Percentiles rank a stretch among this genome's conserved stretches.
These are phyloP conservation scores for Adrianichthys oophorus DNA, from an alignment of 2,797 vertebrate species.

Conservation along the genomic window DNA sequence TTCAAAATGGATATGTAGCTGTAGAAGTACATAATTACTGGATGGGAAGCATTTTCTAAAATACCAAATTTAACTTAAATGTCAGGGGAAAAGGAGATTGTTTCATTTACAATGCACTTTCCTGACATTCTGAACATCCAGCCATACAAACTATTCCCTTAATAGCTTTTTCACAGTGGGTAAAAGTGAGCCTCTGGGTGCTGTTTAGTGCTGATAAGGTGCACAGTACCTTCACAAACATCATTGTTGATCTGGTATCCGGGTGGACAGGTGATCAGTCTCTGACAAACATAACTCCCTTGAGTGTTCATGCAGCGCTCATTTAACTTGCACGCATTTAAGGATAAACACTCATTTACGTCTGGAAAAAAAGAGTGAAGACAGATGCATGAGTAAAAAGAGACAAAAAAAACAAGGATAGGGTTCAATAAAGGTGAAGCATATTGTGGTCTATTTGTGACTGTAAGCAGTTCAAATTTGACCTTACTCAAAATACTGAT, in stretches of 20 bases:
- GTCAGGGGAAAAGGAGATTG: conserved; percentile 23
- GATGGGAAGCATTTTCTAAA: conserved; percentile 2
- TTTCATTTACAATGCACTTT: conserved; percentile 46
- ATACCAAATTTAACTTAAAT: conserved; percentile 2
- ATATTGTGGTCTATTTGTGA: conserved; percentile 11
- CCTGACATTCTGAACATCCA: conserved; percentile 31
- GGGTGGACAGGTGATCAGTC: conserved; percentile 78
- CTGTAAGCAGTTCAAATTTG: conserved; percentile 30
- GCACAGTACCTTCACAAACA: conserved; percentile 81
- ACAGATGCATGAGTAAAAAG: conserved; percentile 26
- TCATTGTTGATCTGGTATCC: conserved; percentile 79
- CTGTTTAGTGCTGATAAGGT: conserved; percentile 23
- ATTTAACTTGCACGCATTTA: conserved; percentile 78
- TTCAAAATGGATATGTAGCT: conserved; percentile 17
- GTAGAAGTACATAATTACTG: conserved; percentile 29
- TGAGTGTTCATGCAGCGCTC: conserved; percentile 87
- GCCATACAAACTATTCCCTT: conserved; percentile 16
- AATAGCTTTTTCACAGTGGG: conserved; percentile 16
- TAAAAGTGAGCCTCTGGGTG: conserved; percentile 16
- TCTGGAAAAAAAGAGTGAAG: conserved; percentile 70
- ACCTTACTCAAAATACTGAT: conserved; percentile 28
- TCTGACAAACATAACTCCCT: conserved; percentile 86
- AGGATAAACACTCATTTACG: conserved; percentile 87
- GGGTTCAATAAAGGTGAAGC: conserved; percentile 7
- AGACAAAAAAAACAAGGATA: conserved; percentile 11